A percentile compares a stretch with the other conserved stretches of the same genome.
Conservation (phyloP, 2,113 vertebrate genomes). For the Agelaius tricolor region DNA sequence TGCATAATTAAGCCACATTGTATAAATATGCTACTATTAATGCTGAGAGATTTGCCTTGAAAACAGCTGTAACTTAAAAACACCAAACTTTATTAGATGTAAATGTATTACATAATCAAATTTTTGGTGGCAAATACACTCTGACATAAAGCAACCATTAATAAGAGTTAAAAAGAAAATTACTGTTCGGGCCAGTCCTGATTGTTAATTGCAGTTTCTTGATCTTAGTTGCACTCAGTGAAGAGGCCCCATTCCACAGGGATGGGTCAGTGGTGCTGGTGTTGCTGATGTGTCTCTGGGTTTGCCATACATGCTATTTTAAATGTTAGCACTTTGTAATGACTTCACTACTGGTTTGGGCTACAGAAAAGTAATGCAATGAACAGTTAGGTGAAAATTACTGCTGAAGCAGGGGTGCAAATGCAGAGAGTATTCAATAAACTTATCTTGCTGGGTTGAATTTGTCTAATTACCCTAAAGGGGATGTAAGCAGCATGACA, state of each 20-base stretch:
- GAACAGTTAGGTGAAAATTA: not conserved
- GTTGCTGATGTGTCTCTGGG: not conserved
- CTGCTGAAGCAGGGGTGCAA: not conserved
- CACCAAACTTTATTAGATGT: not conserved
- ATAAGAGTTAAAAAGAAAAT: not conserved
- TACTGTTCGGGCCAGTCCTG: not conserved
- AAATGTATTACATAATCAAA: not conserved
- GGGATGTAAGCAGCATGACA: not conserved
- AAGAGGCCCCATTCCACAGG: not conserved
- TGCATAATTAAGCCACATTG: not conserved
- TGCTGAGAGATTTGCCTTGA: not conserved
- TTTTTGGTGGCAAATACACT: not conserved
- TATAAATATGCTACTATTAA: not conserved
- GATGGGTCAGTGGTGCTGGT: not conserved
- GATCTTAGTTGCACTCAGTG: not conserved
- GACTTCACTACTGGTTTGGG: not conserved
- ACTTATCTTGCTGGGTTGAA: not conserved
- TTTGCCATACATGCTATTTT: not conserved
- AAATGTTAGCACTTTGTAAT: not conserved
- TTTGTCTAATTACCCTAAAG: not conserved
- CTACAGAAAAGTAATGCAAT: not conserved
- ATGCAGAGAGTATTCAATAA: not conserved
- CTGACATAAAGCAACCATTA: not conserved
- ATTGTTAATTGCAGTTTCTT: not conserved
- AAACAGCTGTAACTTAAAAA: not conserved